phyloP scores from a whole-genome alignment of 2,797 vertebrate genomes.

The Syngnathus acus region DNA sequence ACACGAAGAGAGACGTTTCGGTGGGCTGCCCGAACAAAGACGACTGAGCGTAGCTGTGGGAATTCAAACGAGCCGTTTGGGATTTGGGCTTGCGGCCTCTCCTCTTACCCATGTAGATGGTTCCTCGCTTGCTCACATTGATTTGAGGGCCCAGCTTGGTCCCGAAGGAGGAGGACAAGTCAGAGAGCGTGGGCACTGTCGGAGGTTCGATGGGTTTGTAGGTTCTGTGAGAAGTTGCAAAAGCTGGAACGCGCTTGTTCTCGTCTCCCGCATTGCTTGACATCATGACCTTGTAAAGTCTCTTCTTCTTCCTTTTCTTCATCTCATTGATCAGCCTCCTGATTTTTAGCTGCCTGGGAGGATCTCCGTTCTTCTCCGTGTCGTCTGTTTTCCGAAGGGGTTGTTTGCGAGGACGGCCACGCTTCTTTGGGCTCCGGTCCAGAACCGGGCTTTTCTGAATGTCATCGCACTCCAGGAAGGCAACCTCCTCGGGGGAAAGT shows the following conservation, averaged over 20 bases:
- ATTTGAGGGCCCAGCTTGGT: conserved; percentile 92
- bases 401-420: conserved; percentile 74
- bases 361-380: conserved; percentile 49
- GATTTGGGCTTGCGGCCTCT: conserved; percentile 93
- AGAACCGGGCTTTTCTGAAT: conserved; percentile 72
- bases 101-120: conserved; percentile 97
- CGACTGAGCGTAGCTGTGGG: conserved; percentile 36
- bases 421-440: conserved; percentile 80
- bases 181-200: conserved; percentile 73
- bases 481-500: conserved; percentile 58
- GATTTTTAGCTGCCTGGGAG: conserved; percentile 82
- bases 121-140: conserved; percentile 97
- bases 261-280: conserved; percentile 59
- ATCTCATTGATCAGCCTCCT: conserved; percentile 92
- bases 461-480: conserved; percentile 50
- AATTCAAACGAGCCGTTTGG: conserved; percentile 32
- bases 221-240: conserved; percentile 36
- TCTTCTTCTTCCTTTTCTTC: conserved; percentile 94
- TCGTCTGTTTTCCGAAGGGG: conserved; percentile 36
- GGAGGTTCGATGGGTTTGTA: conserved; percentile 50
- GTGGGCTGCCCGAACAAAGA: conserved; percentile 51
- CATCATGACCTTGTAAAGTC: conserved; percentile 84
- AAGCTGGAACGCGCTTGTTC: conserved; percentile 18
- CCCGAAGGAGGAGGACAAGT: conserved; percentile 88
- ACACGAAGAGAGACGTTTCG: conserved; percentile 58